phyloP scores from a whole-genome alignment of 1,140 invertebrate species.

The Coptotermes formosanus region DNA sequence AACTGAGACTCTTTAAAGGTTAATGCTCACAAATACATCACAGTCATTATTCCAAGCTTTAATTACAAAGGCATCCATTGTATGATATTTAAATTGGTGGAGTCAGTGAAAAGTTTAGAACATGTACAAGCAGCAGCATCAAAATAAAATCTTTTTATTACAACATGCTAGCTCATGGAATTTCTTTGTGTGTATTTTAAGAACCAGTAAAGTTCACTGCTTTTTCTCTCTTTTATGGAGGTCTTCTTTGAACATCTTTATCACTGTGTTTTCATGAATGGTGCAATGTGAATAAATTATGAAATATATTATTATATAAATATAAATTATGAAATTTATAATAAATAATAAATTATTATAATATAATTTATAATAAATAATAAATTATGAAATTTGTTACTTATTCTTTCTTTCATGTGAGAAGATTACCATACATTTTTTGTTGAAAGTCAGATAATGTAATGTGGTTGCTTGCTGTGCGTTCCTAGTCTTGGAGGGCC shows the following conservation, averaged over 20 bases:
- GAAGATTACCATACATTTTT: too few relatives aligned
- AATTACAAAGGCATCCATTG: background rate
- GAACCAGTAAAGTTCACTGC: background rate
- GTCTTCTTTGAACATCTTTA: background rate
- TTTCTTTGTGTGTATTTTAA: background rate
- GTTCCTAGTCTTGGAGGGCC: too few relatives aligned
- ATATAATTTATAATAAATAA: too few relatives aligned
- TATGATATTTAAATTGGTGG: background rate
- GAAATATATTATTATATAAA: too few relatives aligned
- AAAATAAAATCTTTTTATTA: background rate
- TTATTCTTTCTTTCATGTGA: too few relatives aligned
- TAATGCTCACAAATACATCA: background rate
- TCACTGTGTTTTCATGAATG: background rate
- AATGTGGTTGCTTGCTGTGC: too few relatives aligned
- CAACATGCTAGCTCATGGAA: background rate
- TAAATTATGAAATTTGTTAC: too few relatives aligned
- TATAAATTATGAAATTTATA: too few relatives aligned
- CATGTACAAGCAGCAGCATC: background rate
- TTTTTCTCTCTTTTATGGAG: background rate
- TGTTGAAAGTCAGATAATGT: too few relatives aligned
- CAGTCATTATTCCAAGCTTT: background rate
- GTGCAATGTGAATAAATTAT: too few relatives aligned
- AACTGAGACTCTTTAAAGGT: constrained; percentile 82
- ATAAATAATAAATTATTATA: too few relatives aligned
- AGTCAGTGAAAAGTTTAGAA: background rate